Evolutionary conservation across 2,113 vertebrate species (phyloP), one percentile per base, ranked within the genome.

Genomic region (Bos javanicus): DNA sequence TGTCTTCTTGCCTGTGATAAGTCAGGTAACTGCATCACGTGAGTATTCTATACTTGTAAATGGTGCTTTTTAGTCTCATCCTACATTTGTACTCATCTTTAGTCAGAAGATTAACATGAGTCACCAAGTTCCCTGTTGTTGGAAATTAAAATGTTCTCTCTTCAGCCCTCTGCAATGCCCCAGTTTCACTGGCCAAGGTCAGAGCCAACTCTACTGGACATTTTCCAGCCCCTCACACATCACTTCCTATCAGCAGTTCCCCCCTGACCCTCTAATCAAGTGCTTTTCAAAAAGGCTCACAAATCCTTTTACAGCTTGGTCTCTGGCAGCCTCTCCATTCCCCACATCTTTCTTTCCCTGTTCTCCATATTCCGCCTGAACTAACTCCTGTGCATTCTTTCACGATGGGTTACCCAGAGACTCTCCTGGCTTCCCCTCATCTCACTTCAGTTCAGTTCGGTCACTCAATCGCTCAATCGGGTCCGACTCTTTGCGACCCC

Each of bases 381-480:
- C 6, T 12, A 33, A 81, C 23, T 48, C 52, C 7, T 26, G 11
- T 39, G 10, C 7, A 7, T 52, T 10, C 28, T 74, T 25, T 87
- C 26, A 21, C 12, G n/a, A 7, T 39, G 30, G 87, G 36, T 33
- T 83, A 76, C 54, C 21, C 30, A 13, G 54, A 39, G 21, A 12
- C 19, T 64, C 78, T 83, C 54, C 36, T 39, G n/a, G 60, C 46
- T 23, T 19, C 21, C 82, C 39, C 8, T 19, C 5, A n/a, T 9
- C 74, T 43, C 67, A 12, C 10, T 74, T 39, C 67, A 71, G 67
- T 39, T 71, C 67, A 71, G 19, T 36, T 71, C 19, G 39, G 67
- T 39, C 2, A 0, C n/a, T 74, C 67, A 39, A 3, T 39, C 19
- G 1, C n/a, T 74, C 67, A 39, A 3, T 74, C 19, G 1, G 4